Percentiles rank a stretch among this genome's conserved stretches.
These are phyloP conservation scores for Numenius arquata DNA, from an alignment of 2,113 vertebrate genomes.

Conservation along the genomic window DNA sequence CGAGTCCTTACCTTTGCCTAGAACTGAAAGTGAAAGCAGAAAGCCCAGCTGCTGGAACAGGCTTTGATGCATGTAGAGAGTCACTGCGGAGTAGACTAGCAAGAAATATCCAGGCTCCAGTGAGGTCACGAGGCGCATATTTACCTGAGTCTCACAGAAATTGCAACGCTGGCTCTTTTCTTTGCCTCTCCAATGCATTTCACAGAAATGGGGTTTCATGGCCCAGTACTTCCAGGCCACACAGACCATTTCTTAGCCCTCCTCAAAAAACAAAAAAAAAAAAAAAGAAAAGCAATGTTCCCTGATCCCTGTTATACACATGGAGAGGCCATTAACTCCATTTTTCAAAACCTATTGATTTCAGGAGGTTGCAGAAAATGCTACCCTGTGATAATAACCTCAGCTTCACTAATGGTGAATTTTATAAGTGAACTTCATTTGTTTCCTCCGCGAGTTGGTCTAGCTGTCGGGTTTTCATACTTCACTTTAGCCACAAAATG, in stretches of 20 bases:
- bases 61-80: neutral
- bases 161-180: neutral
- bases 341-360: neutral
- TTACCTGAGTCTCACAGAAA: neutral
- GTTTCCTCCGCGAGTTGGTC: neutral
- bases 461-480: neutral
- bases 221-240: neutral
- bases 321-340: neutral
- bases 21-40: neutral
- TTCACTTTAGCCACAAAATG: neutral
- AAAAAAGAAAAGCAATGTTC: neutral
- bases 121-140: accelerated
- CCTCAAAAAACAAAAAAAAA: neutral
- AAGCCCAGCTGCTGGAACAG: neutral
- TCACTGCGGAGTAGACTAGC: neutral
- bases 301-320: neutral
- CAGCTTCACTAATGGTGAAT: neutral
- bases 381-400: neutral
- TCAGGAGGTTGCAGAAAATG: neutral
- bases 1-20: neutral
- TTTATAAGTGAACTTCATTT: neutral
- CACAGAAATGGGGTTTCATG: neutral
- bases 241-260: neutral
- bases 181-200: neutral
- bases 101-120: neutral